Percentiles rank a stretch among this genome's conserved stretches.
Evolutionary conservation across 2,888 invertebrate species (phyloP).

Genomic region (Drosophila pseudotalamancana): DNA sequence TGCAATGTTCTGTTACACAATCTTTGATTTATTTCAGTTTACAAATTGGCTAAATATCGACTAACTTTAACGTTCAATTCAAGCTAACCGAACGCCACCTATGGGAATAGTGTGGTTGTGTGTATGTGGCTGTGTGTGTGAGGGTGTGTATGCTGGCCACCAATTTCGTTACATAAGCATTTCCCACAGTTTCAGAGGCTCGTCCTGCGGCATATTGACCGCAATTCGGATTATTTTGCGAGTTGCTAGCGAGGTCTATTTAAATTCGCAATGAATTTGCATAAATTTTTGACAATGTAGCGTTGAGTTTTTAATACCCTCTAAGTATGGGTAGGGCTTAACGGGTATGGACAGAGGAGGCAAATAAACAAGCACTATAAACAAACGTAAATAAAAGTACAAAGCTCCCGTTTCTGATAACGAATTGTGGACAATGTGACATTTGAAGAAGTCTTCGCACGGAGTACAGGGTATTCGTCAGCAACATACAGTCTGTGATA

Average conservation of each 20-base stretch:
- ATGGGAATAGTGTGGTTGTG: slow-evolving; percentile 3
- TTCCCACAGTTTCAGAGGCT: slow-evolving; percentile 43
- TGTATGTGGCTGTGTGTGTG: slow-evolving; percentile 10
- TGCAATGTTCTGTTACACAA: background rate
- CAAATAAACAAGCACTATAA: background rate
- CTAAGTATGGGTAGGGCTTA: background rate
- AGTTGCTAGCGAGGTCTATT: slow-evolving; percentile 41
- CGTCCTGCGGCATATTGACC: slow-evolving; percentile 64
- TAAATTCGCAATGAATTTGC: slow-evolving; percentile 75
- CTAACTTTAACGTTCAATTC: slow-evolving; percentile 4
- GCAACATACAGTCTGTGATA: background rate
- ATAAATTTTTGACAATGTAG: slow-evolving; percentile 48
- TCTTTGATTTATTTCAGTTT: slow-evolving; percentile 28
- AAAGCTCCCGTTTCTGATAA: background rate
- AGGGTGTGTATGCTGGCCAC: slow-evolving; percentile 29
- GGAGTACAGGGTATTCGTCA: background rate
- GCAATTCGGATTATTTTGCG: slow-evolving; percentile 56
- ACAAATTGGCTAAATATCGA: slow-evolving; percentile 32
- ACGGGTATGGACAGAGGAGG: background rate
- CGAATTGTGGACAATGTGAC: background rate
- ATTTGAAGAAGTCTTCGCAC: background rate
- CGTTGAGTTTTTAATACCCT: slow-evolving; percentile 25
- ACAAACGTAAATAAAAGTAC: background rate
- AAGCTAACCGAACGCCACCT: background rate
- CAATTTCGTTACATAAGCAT: slow-evolving; percentile 72